Percentiles rank a stretch among this genome's conserved stretches.
Evolutionary conservation across 2,113 vertebrate species (phyloP).

Genomic region (Tragelaphus buxtoni): DNA sequence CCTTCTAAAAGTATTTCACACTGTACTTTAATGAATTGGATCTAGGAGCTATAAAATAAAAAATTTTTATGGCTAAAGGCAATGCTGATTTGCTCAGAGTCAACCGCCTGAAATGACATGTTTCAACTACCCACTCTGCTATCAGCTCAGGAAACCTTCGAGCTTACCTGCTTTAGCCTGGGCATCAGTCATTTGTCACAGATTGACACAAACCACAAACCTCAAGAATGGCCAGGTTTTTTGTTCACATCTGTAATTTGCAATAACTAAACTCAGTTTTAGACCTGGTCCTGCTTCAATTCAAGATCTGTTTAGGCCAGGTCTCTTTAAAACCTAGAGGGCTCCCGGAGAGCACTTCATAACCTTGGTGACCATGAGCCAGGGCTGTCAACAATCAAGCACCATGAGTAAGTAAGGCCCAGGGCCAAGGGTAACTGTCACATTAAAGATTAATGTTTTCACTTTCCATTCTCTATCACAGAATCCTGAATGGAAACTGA

Average conservation of each 20-base stretch:
- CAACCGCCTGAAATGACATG: neutral
- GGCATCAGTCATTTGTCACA: neutral
- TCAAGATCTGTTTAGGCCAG: neutral
- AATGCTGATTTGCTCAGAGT: slow-evolving; percentile 18
- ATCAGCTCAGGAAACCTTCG: slow-evolving; percentile 10
- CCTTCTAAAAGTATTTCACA: slow-evolving; percentile 40
- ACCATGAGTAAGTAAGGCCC: neutral
- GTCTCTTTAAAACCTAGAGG: neutral
- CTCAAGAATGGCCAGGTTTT: neutral
- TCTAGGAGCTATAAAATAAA: neutral
- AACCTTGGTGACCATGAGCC: neutral
- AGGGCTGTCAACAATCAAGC: neutral
- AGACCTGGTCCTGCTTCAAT: neutral
- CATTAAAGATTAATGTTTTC: slow-evolving; percentile 33
- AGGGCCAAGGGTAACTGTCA: slow-evolving; percentile 34
- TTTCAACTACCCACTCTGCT: slow-evolving; percentile 3
- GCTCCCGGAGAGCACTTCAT: neutral
- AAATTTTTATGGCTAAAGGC: slow-evolving; percentile 22
- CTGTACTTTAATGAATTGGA: neutral
- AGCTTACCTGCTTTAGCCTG: slow-evolving; percentile 6
- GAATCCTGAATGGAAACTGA: slow-evolving; percentile 36
- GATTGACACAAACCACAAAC: neutral
- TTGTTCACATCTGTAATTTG: neutral
- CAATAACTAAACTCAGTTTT: neutral
- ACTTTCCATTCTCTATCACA: neutral